Percentiles rank a stretch among this genome's conserved stretches.
Evolutionary conservation across 2,888 invertebrate species (phyloP).

Genomic region (Acleris sparsana): DNA sequence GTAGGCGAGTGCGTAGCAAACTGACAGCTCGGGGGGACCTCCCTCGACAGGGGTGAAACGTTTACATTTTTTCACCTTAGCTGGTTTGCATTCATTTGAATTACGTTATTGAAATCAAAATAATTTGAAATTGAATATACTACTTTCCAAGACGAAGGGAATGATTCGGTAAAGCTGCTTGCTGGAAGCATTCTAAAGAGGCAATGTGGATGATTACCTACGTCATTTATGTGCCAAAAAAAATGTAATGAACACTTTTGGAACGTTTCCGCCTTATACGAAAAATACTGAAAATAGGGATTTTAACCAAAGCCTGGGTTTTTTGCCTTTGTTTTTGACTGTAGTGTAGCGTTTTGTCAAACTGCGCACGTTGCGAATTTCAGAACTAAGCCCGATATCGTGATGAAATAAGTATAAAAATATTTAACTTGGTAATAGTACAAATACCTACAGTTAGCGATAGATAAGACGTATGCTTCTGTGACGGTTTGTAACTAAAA

Average conservation of each 20-base stretch:
- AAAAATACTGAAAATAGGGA: too few relatives aligned
- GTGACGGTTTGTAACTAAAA: neutral
- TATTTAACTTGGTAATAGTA: neutral
- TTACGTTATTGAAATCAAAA: slow-evolving; percentile 26
- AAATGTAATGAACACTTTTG: too few relatives aligned
- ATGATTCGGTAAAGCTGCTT: neutral
- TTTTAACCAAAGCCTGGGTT: too few relatives aligned
- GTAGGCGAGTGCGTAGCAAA: slow-evolving; percentile 64
- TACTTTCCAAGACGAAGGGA: neutral
- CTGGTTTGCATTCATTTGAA: slow-evolving; percentile 42
- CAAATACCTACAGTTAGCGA: slow-evolving; percentile 5
- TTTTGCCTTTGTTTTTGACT: too few relatives aligned
- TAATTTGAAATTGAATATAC: slow-evolving; percentile 12
- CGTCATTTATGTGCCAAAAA: too few relatives aligned
- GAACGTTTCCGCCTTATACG: too few relatives aligned
- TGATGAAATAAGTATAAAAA: too few relatives aligned
- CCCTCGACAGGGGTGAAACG: slow-evolving; percentile 54
- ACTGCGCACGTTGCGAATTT: too few relatives aligned
- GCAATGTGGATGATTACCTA: too few relatives aligned
- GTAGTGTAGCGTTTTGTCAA: too few relatives aligned
- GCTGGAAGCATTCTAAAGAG: too few relatives aligned
- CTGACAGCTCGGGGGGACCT: slow-evolving; percentile 65
- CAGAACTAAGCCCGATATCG: too few relatives aligned
- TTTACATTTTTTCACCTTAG: slow-evolving; percentile 46
- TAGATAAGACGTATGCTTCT: slow-evolving; percentile 6